Percentiles rank a stretch among this genome's conserved stretches.
Evolutionary conservation across 2,113 vertebrate species (phyloP).

Genomic region (Paedocypris sp.): DNA sequence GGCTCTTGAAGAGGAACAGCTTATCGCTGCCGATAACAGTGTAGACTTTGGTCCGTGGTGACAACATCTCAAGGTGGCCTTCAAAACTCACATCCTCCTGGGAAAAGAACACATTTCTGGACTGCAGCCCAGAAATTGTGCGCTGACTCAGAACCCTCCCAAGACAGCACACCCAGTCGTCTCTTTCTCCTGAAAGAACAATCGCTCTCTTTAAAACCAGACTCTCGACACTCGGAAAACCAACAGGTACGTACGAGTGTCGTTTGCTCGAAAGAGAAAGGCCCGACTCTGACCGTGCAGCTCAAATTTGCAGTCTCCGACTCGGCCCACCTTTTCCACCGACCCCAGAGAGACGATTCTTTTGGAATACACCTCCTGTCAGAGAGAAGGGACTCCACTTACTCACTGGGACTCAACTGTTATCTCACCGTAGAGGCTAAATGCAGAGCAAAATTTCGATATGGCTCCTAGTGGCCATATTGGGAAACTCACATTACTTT

Average conservation of each 20-base stretch:
- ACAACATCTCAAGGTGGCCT: slow-evolving; percentile 64
- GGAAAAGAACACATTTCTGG: background rate
- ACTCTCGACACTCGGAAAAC: too few species aligned
- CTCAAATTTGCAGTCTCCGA: slow-evolving; percentile 67
- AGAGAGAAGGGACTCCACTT: background rate
- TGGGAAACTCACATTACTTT: too few species aligned
- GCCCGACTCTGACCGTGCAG: slow-evolving; percentile 64
- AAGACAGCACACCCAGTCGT: slow-evolving; percentile 17
- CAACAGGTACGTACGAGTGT: slow-evolving; percentile 50
- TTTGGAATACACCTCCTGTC: slow-evolving; percentile 69
- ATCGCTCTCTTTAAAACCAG: too few species aligned
- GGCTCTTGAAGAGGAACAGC: slow-evolving; percentile 68
- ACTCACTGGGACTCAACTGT: background rate
- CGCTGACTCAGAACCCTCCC: background rate
- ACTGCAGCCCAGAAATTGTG: background rate
- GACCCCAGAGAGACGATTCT: slow-evolving; percentile 57
- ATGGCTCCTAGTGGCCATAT: too few species aligned
- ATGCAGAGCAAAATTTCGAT: too few species aligned
- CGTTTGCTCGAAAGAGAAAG: slow-evolving; percentile 69
- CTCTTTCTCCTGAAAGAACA: slow-evolving; percentile 43
- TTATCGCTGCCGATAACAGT: slow-evolving; percentile 55
- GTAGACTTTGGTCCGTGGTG: slow-evolving; percentile 63
- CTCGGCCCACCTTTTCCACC: slow-evolving; percentile 46
- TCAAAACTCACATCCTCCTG: slow-evolving; percentile 24
- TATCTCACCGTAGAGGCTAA: too few species aligned